These are phyloP conservation scores for Cyphomyrus discorhynchus DNA, from an alignment of 2,113 vertebrate genomes.

Conservation along the genomic window DNA sequence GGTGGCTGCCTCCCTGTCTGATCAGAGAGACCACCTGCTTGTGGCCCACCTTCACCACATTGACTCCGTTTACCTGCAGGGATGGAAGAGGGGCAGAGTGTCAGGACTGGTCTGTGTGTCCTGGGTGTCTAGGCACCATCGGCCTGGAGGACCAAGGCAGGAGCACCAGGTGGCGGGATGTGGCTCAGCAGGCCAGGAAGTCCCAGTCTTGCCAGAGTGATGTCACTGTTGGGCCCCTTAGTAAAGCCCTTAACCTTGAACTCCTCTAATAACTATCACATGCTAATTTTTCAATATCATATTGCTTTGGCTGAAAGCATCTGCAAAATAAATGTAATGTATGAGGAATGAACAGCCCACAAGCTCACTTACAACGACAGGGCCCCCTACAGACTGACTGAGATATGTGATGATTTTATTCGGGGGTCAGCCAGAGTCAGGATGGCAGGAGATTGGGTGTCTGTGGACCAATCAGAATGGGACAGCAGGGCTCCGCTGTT, in stretches of 20 bases:
- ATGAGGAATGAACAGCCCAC: background rate
- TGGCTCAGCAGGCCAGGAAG: background rate
- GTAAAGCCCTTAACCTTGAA: background rate
- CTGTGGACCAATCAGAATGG: background rate
- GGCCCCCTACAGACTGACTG: background rate
- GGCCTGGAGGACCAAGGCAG: background rate
- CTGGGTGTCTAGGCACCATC: background rate
- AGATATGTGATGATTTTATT: background rate
- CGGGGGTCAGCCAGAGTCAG: background rate
- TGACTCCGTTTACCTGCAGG: constrained; percentile 81
- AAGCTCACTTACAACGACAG: background rate
- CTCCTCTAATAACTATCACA: background rate
- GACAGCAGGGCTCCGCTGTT: background rate
- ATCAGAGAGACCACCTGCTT: constrained; percentile 93
- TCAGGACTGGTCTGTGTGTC: background rate
- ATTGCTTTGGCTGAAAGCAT: background rate
- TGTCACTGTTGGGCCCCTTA: background rate
- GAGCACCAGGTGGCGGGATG: background rate
- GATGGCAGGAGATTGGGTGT: background rate
- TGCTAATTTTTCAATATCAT: background rate
- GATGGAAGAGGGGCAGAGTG: background rate
- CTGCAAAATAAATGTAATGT: background rate
- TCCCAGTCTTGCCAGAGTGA: background rate
- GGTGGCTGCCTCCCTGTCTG: constrained; percentile 87
- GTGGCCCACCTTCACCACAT: constrained; percentile 96